Conservation (phyloP, 2,888 invertebrate species). For the Lasioglossum malachurum region DNA sequence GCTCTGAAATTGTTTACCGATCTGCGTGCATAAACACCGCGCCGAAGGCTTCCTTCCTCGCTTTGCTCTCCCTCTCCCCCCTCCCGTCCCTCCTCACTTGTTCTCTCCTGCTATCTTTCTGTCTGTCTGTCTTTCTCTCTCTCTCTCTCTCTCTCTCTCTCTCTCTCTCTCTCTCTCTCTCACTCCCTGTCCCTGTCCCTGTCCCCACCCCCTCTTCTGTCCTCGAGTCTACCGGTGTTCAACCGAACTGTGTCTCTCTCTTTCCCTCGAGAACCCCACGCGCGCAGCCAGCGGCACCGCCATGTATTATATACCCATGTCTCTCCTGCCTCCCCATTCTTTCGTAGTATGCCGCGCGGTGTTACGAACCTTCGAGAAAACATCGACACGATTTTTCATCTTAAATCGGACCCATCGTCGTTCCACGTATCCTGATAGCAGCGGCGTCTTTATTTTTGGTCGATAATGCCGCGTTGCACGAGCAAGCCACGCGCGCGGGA, state of each 20-base stretch:
- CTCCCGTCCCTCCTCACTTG: not conserved
- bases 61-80: slow-evolving; percentile 28
- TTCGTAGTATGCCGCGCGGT: slow-evolving; percentile 67
- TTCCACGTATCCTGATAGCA: slow-evolving; percentile 41
- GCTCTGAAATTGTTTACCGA: slow-evolving; percentile 77
- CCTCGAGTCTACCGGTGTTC: slow-evolving; percentile 29
- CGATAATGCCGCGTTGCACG: slow-evolving; percentile 53
- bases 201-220: slow-evolving; percentile 19
- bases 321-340: slow-evolving; percentile 72
- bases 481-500: slow-evolving; percentile 11
- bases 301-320: slow-evolving; percentile 75
- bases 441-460: slow-evolving; percentile 63
- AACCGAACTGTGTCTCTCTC: slow-evolving; percentile 29
- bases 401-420: slow-evolving; percentile 66
- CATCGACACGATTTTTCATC: slow-evolving; percentile 76
- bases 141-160: slow-evolving; percentile 19
- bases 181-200: not conserved
- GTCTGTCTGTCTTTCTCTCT: slow-evolving; percentile 23
- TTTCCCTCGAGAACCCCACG: slow-evolving; percentile 63
- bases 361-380: slow-evolving; percentile 82
- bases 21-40: slow-evolving; percentile 74
- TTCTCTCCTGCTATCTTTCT: slow-evolving; percentile 15
- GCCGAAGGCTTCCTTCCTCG: slow-evolving; percentile 65
- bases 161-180: slow-evolving; percentile 27
- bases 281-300: slow-evolving; percentile 73